Base-by-base conservation (phyloP, 2,113 vertebrate genomes). In the Lathamus discolor region DNA sequence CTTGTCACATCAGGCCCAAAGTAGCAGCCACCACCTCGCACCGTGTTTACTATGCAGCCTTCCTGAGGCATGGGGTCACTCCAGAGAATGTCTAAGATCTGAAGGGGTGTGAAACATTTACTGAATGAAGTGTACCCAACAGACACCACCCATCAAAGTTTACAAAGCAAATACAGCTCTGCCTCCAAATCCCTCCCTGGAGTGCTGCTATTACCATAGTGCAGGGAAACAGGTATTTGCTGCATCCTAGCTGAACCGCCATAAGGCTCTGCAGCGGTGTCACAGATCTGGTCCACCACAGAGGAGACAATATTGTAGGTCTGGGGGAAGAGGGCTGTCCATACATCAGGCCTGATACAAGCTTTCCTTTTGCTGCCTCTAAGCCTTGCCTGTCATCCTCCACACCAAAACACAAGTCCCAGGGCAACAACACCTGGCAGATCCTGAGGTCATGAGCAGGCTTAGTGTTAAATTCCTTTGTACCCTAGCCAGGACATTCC, bases 81-180 rank as follows among this genome's bases (percentile, higher is more conserved):
- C 99, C 99, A 99, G 69, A 99, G 93, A 46, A 99, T 64, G 62
- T 99, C 99, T 35, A 99, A 97, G 37, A 99, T 96, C 99, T 99
- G 82, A 29, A 86, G 66, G 33, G 48, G 48, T 77, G 43, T 12
- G 49, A 39, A 69, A 59, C 37, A 18, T 31, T 49, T 19, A 1
- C 37, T 48, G 18, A 43, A n/a, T 28, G n/a, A 63, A n/a, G 39
- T 2, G 8, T 28, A 48, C 12, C 9, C 17, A 23, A 43, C 37
- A 63, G 46, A 7, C 28, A 57, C 3, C 13, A 11, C 43, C 51
- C 10, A 11, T 39, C 24, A 15, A 44, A 25, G 7, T 57, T 77
- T n/a, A 27, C 44, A 29, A 39, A 72, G 61, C 17, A 83, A 62
- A 49, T 23, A 49, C 8, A 86, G 63, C 22, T 61, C 25, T 11